phyloP scores from a whole-genome alignment of 1,140 invertebrate species.

The Solen grandis region DNA sequence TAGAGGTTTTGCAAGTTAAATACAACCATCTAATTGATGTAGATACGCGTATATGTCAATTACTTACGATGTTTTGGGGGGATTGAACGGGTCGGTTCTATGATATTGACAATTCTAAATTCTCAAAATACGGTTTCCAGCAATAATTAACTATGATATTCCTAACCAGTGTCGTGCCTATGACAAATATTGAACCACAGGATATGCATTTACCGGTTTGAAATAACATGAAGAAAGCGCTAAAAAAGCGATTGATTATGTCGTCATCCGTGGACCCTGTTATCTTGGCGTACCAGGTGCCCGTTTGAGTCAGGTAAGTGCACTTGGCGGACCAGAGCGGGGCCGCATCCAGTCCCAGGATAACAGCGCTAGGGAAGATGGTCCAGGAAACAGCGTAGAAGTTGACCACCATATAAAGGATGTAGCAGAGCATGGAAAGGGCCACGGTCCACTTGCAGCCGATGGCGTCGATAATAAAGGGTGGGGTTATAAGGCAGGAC shows the following conservation, averaged over 20 bases:
- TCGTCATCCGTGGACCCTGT: slow-evolving; percentile 88
- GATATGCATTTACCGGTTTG: slow-evolving; percentile 90
- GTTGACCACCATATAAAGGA: slow-evolving; percentile 95
- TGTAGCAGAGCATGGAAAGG: slow-evolving; percentile 94
- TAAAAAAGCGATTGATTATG: slow-evolving; percentile 97
- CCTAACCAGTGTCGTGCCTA: no score
- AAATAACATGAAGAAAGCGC: slow-evolving; percentile 98
- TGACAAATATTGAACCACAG: no score
- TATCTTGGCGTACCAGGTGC: slow-evolving; percentile 85
- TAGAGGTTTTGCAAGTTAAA: no score
- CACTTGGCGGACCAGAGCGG: slow-evolving; percentile 98
- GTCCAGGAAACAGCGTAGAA: slow-evolving; percentile 90
- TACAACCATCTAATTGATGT: no score
- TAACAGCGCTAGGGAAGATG: slow-evolving; percentile 93
- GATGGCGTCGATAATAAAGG: slow-evolving; percentile 84
- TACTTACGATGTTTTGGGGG: no score
- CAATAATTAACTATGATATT: no score
- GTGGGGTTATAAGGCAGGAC: slow-evolving; percentile 96
- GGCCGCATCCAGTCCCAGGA: slow-evolving; percentile 93
- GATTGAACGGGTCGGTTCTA: no score
- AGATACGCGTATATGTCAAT: no score
- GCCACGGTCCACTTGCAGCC: slow-evolving; percentile 98
- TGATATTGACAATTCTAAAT: no score
- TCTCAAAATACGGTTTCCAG: no score
- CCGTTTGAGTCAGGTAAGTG: slow-evolving; percentile 96